A percentile compares a stretch with the other conserved stretches of the same genome.
These are phyloP conservation scores for Drosophila neutralis DNA, from an alignment of 2,888 invertebrate species.

Conservation along the genomic window DNA sequence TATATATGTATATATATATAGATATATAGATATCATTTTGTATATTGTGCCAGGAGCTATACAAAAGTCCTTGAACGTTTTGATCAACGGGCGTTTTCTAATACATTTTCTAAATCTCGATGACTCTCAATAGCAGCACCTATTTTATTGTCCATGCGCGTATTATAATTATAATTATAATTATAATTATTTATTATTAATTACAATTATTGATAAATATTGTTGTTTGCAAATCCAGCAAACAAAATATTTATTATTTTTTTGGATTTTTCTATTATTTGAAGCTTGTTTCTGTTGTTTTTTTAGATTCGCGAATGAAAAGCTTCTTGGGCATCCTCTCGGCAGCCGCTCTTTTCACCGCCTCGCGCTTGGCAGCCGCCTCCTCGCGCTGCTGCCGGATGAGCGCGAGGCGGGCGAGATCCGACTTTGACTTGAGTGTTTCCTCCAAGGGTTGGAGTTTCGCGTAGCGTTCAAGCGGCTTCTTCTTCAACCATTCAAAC, in stretches of 20 bases:
- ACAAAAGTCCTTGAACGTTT: conserved; percentile 34
- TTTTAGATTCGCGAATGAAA: not conserved
- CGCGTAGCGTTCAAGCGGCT: conserved; percentile 14
- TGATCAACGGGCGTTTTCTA: not conserved
- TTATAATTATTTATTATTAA: no score
- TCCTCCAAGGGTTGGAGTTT: conserved; percentile 96
- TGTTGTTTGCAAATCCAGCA: not conserved
- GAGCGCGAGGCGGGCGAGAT: conserved; percentile 96
- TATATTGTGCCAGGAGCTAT: conserved; percentile 32
- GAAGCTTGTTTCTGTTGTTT: not conserved
- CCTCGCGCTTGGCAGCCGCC: conserved; percentile 95
- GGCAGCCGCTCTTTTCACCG: conserved; percentile 91
- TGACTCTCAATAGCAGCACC: not conserved
- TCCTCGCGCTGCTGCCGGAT: conserved; percentile 98
- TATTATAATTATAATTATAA: no score
- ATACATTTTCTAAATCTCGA: not conserved
- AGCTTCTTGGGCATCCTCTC: conserved; percentile 48
- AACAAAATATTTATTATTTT: not conserved
- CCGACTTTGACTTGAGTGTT: conserved; percentile 97
- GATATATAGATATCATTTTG: not conserved
- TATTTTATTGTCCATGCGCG: not conserved
- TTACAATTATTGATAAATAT: no score
- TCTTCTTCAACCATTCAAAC: conserved; percentile 83
- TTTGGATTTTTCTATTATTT: not conserved
- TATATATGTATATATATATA: not conserved